Conservation (phyloP, 2,797 vertebrate genomes). For the Mormyrops attenuatus region DNA sequence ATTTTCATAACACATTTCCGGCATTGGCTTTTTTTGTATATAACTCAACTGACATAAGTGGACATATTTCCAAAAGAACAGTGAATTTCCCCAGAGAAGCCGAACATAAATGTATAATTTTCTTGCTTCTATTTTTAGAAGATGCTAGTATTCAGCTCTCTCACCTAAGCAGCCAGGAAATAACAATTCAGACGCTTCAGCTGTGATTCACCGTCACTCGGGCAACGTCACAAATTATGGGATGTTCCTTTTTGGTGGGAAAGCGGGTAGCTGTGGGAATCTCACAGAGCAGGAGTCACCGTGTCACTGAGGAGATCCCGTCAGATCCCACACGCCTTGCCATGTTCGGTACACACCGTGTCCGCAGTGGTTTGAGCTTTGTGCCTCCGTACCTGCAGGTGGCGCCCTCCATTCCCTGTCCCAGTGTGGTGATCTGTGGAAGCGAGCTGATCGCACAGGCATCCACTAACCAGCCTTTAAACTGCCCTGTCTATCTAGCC, state of each 20-base stretch:
- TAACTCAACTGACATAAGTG: not conserved
- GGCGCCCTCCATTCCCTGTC: not conserved
- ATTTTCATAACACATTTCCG: not conserved
- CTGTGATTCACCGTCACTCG: not conserved
- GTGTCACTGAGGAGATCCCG: not conserved
- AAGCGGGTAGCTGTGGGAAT: not conserved
- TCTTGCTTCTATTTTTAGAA: conserved; percentile 10
- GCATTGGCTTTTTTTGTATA: not conserved
- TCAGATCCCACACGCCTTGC: no score
- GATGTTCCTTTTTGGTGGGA: not conserved
- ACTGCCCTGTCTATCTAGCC: not conserved
- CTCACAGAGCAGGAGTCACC: not conserved
- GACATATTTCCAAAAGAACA: conserved; percentile 4
- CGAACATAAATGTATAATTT: not conserved
- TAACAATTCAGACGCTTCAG: not conserved
- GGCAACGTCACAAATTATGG: conserved; percentile 19
- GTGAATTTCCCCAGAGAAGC: not conserved
- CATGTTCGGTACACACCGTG: not conserved
- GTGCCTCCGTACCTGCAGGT: not conserved
- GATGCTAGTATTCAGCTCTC: not conserved
- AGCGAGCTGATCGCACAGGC: not conserved
- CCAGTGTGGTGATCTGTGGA: not conserved
- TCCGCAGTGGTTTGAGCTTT: not conserved
- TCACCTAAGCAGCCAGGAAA: not conserved
- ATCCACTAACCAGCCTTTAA: not conserved